phyloP scores from a whole-genome alignment of 2,888 invertebrate species.

The Beris morrisii region DNA sequence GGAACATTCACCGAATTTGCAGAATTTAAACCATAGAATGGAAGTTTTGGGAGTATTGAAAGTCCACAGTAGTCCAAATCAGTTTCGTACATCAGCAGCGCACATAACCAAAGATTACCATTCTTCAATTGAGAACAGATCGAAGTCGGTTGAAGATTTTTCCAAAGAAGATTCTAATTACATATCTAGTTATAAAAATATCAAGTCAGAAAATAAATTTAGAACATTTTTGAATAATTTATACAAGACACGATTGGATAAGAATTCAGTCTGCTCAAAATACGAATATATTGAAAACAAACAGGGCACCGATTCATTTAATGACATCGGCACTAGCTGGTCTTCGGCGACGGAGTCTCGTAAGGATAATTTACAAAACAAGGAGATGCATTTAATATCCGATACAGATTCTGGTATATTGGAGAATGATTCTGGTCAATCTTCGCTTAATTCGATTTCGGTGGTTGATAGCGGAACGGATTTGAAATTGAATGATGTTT shows the following conservation, averaged over 20 bases:
- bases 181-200: conserved; percentile 10
- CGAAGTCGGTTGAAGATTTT: conserved; percentile 26
- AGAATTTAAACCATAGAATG: conserved; percentile 5
- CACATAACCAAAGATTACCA: conserved; percentile 8
- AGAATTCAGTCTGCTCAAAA: conserved; percentile 2
- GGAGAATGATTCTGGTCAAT: conserved; percentile 30
- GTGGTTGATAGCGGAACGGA: conserved; percentile 8
- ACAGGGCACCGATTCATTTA: not conserved
- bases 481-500: not conserved
- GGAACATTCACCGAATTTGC: conserved; percentile 1
- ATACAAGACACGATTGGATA: conserved; percentile 14
- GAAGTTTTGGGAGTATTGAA: conserved; percentile 16
- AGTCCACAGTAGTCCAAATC: not conserved
- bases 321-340: conserved; percentile 3
- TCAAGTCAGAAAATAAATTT: conserved; percentile 25
- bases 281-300: conserved; percentile 1
- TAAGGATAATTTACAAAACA: not conserved
- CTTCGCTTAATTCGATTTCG: conserved; percentile 24
- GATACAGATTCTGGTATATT: conserved; percentile 27
- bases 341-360: not conserved
- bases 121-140: conserved; percentile 16
- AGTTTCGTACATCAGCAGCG: not conserved
- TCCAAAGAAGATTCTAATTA: conserved; percentile 17
- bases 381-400: conserved; percentile 12
- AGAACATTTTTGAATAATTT: conserved; percentile 23